phyloP scores from a whole-genome alignment of 2,888 invertebrate genomes.

The Tromatobia lineatoria region DNA sequence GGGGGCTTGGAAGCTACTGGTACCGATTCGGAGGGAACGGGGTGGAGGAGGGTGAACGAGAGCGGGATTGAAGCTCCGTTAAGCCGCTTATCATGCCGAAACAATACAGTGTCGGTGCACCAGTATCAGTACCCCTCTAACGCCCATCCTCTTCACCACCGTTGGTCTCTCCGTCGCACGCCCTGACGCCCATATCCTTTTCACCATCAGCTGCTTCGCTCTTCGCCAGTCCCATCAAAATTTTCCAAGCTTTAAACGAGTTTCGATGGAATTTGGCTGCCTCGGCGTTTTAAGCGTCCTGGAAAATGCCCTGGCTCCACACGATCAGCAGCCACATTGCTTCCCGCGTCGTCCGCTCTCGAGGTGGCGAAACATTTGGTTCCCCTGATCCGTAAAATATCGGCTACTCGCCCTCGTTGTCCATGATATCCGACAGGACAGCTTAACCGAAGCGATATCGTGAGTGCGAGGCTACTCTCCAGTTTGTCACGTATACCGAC shows the following conservation, averaged over 20 bases:
- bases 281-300: conserved; percentile 49
- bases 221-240: conserved; percentile 79
- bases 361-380: conserved; percentile 46
- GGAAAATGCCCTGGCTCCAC: conserved; percentile 38
- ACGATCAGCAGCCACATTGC: conserved; percentile 30
- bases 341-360: neutral
- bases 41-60: conserved; percentile 74
- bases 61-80: conserved; percentile 81
- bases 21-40: conserved; percentile 59
- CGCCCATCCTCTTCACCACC: conserved; percentile 69
- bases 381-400: conserved; percentile 34
- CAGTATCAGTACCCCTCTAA: conserved; percentile 83
- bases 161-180: conserved; percentile 53
- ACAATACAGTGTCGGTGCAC: conserved; percentile 85
- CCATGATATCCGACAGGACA: conserved; percentile 11
- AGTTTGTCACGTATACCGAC: neutral
- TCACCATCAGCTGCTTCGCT: conserved; percentile 43
- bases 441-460: conserved; percentile 24
- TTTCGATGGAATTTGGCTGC: conserved; percentile 75
- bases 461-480: neutral
- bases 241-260: conserved; percentile 81
- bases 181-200: conserved; percentile 41
- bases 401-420: conserved; percentile 25
- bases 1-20: conserved; percentile 49
- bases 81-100: conserved; percentile 86